Conservation (phyloP, 2,113 vertebrate genomes). For the Aspidoscelis tigris region DNA sequence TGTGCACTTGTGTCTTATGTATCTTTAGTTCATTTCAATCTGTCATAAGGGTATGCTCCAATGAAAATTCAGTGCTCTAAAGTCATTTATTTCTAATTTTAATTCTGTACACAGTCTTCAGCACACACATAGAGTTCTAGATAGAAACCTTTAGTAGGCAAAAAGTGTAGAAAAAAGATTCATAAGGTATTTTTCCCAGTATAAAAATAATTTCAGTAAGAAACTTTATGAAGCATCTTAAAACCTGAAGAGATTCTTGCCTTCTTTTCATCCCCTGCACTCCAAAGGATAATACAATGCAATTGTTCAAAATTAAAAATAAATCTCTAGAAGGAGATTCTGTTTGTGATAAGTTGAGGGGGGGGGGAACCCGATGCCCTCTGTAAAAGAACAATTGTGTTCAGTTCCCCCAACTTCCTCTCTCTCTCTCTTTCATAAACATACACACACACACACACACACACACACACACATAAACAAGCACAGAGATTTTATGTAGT, state of each 20-base stretch:
- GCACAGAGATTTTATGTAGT: conserved; percentile 24
- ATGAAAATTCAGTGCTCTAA: background rate
- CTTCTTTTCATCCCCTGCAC: conserved; percentile 33
- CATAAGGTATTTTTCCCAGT: conserved; percentile 3
- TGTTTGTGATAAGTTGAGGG: conserved; percentile 49
- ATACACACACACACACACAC: background rate
- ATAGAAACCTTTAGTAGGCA: conserved; percentile 15
- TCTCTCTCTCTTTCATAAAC: conserved; percentile 36
- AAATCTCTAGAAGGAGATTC: conserved; percentile 71
- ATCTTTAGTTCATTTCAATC: background rate
- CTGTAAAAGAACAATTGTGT: background rate
- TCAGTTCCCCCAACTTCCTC: background rate
- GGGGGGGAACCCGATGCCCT: conserved; percentile 37
- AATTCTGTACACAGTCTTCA: too few relatives aligned
- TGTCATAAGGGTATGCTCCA: background rate
- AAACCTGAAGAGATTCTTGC: background rate
- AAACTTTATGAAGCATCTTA: conserved; percentile 16
- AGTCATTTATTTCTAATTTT: background rate
- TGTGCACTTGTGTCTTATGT: background rate
- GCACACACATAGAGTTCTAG: too few relatives aligned
- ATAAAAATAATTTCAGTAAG: conserved; percentile 32
- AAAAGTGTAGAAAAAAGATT: conserved; percentile 27
- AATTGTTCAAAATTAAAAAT: conserved; percentile 76
- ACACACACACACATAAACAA: background rate
- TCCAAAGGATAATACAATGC: conserved; percentile 52